These are phyloP conservation scores for Aphelinus atriplicis DNA, from an alignment of 1,140 invertebrate genomes.

Conservation along the genomic window DNA sequence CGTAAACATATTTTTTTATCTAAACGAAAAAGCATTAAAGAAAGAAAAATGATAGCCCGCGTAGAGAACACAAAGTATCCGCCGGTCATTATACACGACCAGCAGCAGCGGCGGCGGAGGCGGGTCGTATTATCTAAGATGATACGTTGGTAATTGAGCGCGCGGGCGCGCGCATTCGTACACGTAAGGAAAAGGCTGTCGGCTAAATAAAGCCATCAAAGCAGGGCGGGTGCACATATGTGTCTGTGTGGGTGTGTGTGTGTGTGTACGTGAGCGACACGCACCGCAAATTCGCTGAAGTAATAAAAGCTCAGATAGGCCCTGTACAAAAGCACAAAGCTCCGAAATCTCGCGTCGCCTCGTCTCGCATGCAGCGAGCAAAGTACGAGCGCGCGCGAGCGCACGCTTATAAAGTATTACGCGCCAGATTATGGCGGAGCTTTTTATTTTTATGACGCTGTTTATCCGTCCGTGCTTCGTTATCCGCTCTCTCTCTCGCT, in stretches of 20 bases:
- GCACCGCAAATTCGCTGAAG: conserved; percentile 37
- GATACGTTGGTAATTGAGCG: conserved; percentile 38
- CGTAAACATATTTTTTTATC: conserved; percentile 22
- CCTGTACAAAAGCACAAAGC: conserved; percentile 13
- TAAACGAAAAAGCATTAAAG: conserved; percentile 19
- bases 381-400: too few species aligned
- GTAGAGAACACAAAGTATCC: too few species aligned
- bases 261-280: conserved; percentile 17
- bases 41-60: neutral
- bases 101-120: too few species aligned
- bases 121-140: conserved; percentile 32
- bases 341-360: conserved; percentile 10
- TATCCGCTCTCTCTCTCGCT: conserved; percentile 5
- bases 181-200: too few species aligned
- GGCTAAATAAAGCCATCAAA: too few species aligned
- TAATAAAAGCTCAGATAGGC: conserved; percentile 42
- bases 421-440: conserved; percentile 26
- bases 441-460: conserved; percentile 37
- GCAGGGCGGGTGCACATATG: neutral
- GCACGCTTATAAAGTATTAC: conserved; percentile 28
- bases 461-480: conserved; percentile 37
- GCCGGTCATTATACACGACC: too few species aligned
- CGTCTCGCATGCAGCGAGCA: too few species aligned
- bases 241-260: too few species aligned
- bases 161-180: neutral